A percentile compares a stretch with the other conserved stretches of the same genome.
These are phyloP conservation scores for Malurus leucopterus DNA, from an alignment of 2,797 vertebrate genomes.

Conservation along the genomic window DNA sequence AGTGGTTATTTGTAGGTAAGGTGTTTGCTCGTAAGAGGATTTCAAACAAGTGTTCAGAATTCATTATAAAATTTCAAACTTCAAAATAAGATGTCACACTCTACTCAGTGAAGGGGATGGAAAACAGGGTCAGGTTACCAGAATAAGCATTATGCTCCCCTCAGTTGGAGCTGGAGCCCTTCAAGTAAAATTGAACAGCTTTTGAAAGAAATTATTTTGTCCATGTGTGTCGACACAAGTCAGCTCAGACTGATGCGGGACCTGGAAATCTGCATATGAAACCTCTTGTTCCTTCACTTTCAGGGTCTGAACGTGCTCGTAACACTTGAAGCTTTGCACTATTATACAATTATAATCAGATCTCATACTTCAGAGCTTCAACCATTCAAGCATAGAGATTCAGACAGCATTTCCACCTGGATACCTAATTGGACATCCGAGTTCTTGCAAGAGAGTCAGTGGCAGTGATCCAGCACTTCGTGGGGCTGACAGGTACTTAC, in stretches of 20 bases:
- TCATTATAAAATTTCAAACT: not conserved
- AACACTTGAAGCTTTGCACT: not conserved
- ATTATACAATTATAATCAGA: not conserved
- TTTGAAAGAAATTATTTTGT: not conserved
- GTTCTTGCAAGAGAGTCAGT: not conserved
- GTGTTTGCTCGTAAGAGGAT: not conserved
- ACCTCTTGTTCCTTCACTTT: not conserved
- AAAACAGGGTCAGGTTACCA: not conserved
- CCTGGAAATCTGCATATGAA: not conserved
- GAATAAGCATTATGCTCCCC: not conserved
- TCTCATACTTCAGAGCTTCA: not conserved
- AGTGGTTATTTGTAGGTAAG: not conserved
- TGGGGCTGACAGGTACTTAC: not conserved
- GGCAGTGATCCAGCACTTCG: not conserved
- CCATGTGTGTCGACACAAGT: rapidly evolving
- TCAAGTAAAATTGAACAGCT: not conserved
- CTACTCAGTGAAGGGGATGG: not conserved
- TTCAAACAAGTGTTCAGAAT: not conserved
- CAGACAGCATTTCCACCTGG: constrained; percentile 21
- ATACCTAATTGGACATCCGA: not conserved
- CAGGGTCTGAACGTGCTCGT: not conserved
- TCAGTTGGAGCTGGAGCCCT: not conserved
- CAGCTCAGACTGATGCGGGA: not conserved
- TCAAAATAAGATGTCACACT: not conserved
- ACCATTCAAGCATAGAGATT: not conserved